Base-by-base conservation (phyloP, 2,888 invertebrate species). In the Ptychoptera albimana region DNA sequence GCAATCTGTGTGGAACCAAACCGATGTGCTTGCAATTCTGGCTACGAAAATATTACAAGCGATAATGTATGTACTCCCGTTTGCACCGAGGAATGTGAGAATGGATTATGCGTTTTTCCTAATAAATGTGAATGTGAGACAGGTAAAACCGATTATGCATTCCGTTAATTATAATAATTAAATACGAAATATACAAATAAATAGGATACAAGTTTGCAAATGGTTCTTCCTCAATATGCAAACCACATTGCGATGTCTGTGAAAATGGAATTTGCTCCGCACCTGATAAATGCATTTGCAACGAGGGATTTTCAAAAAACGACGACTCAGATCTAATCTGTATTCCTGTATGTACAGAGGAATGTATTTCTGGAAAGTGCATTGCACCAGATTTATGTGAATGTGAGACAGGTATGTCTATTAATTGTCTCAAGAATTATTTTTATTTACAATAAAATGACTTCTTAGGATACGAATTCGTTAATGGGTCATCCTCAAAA, bases 351-450 rank as follows among this genome's bases (percentile, higher is more conserved):
- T 88, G 87, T 57, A 75, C 74, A 8, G 70, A 77, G 46, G 68
- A 74, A 42, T 85, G 86, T 57, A 66, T 78, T 23, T 78, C 83
- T 62, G 87, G 87, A 32, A 74, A 71, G 16, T 88, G 88, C 56
- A 66, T 78, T 12, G 80, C 78, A 39, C 86, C 87, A 0, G 79
- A 86, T 53, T 72, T 73, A 41, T 88, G 87, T 60, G 74, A 81
- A 54, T 87, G 87, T 57, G 77, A 76, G 48, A 74, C 78, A 48
- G 85, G 85, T 34, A n/a, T 4, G 34, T 4, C 4, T n/a, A 9
- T 4, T 34, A 6, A 34, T 23, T 5, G 7, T 23, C 3, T 23
- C 23, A 3, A 5, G 23, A 23, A 23, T 5, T n/a, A n/a, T n/a
- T 7, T 23, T 23, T 3, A 7, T 23, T 5, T 23, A 23, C 7